Evolutionary conservation across 2,113 vertebrate species (phyloP).

Genomic region (Dipodomys ordii): DNA sequence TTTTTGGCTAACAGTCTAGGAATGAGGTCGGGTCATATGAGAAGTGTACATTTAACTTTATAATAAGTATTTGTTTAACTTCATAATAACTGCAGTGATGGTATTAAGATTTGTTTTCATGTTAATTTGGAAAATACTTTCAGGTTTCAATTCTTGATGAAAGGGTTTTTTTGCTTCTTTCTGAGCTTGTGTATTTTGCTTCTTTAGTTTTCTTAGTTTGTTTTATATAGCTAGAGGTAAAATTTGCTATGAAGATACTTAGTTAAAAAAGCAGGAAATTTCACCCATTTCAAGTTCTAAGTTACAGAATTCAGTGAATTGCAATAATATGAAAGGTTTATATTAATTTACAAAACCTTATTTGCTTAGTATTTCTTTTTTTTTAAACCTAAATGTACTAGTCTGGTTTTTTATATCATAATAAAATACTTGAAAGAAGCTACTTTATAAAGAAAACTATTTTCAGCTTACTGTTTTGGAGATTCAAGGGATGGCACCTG

Average conservation of each 20-base stretch:
- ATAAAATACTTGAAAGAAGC: not conserved
- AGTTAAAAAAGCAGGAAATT: slow-evolving; percentile 42
- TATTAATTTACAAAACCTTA: slow-evolving; percentile 19
- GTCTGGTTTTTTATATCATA: not conserved
- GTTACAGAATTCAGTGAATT: slow-evolving; percentile 41
- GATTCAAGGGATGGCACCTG: not conserved
- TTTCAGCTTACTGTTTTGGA: not conserved
- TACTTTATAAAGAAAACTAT: not conserved
- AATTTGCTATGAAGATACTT: slow-evolving; percentile 30
- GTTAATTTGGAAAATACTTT: slow-evolving; percentile 41
- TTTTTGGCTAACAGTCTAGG: slow-evolving; percentile 12
- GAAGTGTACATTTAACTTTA: slow-evolving; percentile 58
- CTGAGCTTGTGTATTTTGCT: not conserved
- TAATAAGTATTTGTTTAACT: not conserved
- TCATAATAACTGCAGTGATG: not conserved
- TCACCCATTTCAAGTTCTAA: not conserved
- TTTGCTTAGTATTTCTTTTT: slow-evolving; percentile 50
- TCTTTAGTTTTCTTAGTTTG: slow-evolving; percentile 28
- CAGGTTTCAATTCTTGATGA: not conserved
- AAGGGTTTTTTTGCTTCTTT: not conserved
- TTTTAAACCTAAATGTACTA: not conserved
- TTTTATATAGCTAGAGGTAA: not conserved
- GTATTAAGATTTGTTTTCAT: not conserved
- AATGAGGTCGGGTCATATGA: slow-evolving; percentile 25
- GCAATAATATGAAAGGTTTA: not conserved